Evolutionary conservation across 2,888 invertebrate genomes (phyloP), one percentile per base, ranked within the genome.

Genomic region (Lymantria monacha): DNA sequence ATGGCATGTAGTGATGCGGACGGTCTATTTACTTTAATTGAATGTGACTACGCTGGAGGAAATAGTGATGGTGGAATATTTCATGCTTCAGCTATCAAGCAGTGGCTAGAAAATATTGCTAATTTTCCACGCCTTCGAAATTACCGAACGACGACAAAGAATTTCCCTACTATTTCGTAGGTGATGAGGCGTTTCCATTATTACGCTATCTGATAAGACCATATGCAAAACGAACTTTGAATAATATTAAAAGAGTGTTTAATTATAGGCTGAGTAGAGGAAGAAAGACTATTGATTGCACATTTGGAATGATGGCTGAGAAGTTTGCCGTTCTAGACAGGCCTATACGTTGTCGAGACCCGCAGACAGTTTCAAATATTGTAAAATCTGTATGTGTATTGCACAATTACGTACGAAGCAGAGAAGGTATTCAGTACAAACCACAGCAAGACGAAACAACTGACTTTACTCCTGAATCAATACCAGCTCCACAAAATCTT

Each of bases 251-350:
- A 43, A 43, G 43, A 43, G n/a, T 43, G 7, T 43, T 3, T 10
- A 37, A 37, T 31, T 43, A 43, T n/a, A 37, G 37, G n/a, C 11
- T 37, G 10, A 37, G 37, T 37, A 7, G 37, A 3, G 37, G 37
- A 37, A 7, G 37, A 37, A 37, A 37, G 10, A 37, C 49, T 46
- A 57, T 53, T 53, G 54, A 58, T 37, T 58, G 57, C 49, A 44
- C 44, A 42, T 58, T 58, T 49, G 58, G 58, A 22, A 58, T 55
- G 37, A 8, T 59, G 57, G 43, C 54, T 42, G 49, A 54, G 45
- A 57, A 57, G 41, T 57, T 58, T 46, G 49, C 49, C 49, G 53
- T 53, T 31, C 49, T 46, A n/a, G 12, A 40, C 40, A 46, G 40
- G 40, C 0, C 46, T 30, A 46, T 46, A 30, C 8, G n/a, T 40